phyloP scores from a whole-genome alignment of 23 tunicate genomes.

The Styela plicata region DNA sequence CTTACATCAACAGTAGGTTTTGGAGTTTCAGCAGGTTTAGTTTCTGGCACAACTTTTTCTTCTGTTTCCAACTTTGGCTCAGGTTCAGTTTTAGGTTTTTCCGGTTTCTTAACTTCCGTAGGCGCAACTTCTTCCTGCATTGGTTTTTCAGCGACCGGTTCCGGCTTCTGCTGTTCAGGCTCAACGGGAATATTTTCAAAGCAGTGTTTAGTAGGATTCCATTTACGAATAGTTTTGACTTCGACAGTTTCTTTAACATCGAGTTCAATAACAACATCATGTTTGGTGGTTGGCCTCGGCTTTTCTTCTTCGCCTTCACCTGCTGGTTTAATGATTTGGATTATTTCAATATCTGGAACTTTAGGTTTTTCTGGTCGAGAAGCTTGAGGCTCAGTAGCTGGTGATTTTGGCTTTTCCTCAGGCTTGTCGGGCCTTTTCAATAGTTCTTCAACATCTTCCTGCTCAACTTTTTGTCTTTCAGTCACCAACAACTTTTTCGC shows the following conservation, averaged over 20 bases:
- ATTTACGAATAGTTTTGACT: constrained; percentile 17
- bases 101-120: neutral
- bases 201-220: constrained; percentile 58
- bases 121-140: neutral
- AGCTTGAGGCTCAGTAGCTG: neutral
- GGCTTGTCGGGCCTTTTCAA: neutral
- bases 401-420: neutral
- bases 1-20: neutral
- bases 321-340: neutral
- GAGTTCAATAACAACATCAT: neutral
- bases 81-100: neutral
- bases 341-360: neutral
- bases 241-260: neutral
- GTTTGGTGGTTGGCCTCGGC: neutral
- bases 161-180: constrained; percentile 3
- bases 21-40: neutral
- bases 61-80: neutral
- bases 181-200: constrained; percentile 9
- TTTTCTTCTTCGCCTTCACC: neutral
- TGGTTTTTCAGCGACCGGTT: neutral
- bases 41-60: neutral
- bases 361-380: no score
- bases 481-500: neutral
- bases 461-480: neutral
- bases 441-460: neutral